Evolutionary conservation across 2,888 invertebrate species (phyloP), one percentile per base, ranked within the genome.

Genomic region (Nipponacmea schrenckii): DNA sequence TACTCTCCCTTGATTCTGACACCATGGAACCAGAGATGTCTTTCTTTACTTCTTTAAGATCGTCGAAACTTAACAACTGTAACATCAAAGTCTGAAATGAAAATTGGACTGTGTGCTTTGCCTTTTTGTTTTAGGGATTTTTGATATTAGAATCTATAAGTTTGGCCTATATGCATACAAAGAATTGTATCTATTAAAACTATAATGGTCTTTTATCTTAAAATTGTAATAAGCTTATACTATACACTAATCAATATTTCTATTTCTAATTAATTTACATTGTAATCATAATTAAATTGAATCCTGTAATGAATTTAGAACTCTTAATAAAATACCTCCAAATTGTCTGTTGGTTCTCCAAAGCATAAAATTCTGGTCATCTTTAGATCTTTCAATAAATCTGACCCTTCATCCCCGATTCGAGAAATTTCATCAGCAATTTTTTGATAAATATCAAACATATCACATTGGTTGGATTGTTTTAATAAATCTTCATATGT

Each of bases 301-400:
- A n/a, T n/a, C n/a, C n/a, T n/a, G n/a, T n/a, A n/a, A n/a, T n/a
- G n/a, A n/a, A n/a, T n/a, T n/a, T n/a, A n/a, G n/a, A 31, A 31
- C 7, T 31, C 7, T 7, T 65, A 20, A 44, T 8, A 12, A 20
- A 46, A 48, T 73, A 84, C 83, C 81, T 84, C 83, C 10, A 80
- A 69, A 15, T 72, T 50, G 44, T 75, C 74, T 50, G 75, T 77
- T 64, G 82, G 81, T 8, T 73, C 17, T 68, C 82, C 81, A 14
- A 80, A 71, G 27, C 82, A 62, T 7, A 83, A 26, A 56, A 79
- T 73, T 64, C 68, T 70, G 20, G 74, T 67, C 15, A 48, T 50
- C 10, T n/a, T 15, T 8, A 83, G 62, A 14, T 80, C 77, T 62
- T 74, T 74, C 31, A 73, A 67, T 27, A 83, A 44, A 12, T 78